A percentile compares a stretch with the other conserved stretches of the same genome.
Evolutionary conservation across 2,888 invertebrate species (phyloP).

Genomic region (Enchytraeus crypticus): DNA sequence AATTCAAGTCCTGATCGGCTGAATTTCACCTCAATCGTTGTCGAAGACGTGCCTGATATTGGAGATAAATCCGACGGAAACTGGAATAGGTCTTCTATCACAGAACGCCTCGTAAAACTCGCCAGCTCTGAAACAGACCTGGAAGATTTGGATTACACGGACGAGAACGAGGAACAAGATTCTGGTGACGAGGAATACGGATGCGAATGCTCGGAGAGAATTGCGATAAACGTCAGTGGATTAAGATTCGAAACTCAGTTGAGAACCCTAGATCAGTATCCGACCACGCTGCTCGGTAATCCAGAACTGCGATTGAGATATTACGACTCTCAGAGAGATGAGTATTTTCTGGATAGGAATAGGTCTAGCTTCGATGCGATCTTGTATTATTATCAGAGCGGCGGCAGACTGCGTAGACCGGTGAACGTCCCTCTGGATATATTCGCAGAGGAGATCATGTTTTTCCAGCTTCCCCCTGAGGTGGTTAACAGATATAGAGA

Average conservation of each 20-base stretch:
- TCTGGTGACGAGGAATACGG: constrained; percentile 20
- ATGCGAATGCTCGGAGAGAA: constrained; percentile 37
- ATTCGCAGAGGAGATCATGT: constrained; percentile 98
- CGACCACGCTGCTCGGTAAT: constrained; percentile 92
- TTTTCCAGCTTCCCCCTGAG: constrained; percentile 96
- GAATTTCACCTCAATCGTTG: too few relatives aligned
- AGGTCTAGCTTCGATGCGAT: constrained; percentile 98
- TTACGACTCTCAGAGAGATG: constrained; percentile 94
- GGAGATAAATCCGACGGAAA: too few relatives aligned
- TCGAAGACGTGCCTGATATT: too few relatives aligned
- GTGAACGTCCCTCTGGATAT: constrained; percentile 95
- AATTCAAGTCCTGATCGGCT: too few relatives aligned
- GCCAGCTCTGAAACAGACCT: too few relatives aligned
- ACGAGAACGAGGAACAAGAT: background rate
- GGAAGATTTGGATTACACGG: too few relatives aligned
- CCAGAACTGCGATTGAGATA: constrained; percentile 72
- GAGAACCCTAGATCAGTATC: constrained; percentile 95
- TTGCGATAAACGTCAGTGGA: constrained; percentile 63
- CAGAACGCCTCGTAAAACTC: too few relatives aligned
- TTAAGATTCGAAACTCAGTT: constrained; percentile 96
- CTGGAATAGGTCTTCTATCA: too few relatives aligned
- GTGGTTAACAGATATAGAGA: constrained; percentile 58
- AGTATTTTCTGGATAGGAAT: constrained; percentile 99
- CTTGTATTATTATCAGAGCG: constrained; percentile 56
- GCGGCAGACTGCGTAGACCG: constrained; percentile 88